Conservation (phyloP, 2,888 invertebrate genomes). For the Dicyrtomina minuta region DNA sequence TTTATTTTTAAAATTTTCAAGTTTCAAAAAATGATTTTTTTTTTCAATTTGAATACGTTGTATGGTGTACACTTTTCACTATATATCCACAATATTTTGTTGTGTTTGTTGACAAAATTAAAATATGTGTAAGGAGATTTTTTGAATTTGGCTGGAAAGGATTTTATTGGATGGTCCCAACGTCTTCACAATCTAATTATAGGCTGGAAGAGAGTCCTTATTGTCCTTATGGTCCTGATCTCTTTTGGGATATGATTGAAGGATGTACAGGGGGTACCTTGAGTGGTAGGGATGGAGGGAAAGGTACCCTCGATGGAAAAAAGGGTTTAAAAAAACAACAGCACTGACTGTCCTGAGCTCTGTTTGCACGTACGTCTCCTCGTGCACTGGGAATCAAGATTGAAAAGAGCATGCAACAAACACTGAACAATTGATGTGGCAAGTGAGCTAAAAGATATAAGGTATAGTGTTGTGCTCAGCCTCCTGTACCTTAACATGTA, state of each 20-base stretch:
- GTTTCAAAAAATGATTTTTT: constrained; percentile 2
- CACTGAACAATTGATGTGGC: constrained; percentile 22
- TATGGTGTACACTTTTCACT: background rate
- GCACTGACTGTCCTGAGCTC: constrained; percentile 12
- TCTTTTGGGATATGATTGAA: background rate
- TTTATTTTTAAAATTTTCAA: background rate
- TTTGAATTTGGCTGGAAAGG: constrained; percentile 11
- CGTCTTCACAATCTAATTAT: too few species aligned
- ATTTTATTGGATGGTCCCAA: background rate
- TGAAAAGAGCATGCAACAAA: constrained; percentile 21
- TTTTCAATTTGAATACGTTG: constrained; percentile 9
- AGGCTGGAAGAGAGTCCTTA: too few species aligned
- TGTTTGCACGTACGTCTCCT: constrained; percentile 26
- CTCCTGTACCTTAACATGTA: background rate
- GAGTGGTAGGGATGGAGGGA: background rate
- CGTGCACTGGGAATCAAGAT: constrained; percentile 23
- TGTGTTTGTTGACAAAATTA: too few species aligned
- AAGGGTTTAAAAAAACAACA: background rate
- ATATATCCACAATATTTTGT: background rate
- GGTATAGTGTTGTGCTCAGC: background rate
- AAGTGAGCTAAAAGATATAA: background rate
- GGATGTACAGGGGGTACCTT: constrained; percentile 5
- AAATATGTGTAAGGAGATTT: too few species aligned
- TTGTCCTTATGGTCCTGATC: too few species aligned
- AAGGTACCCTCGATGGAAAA: constrained; percentile 21